A percentile compares a stretch with the other conserved stretches of the same genome.
Conservation (phyloP, 2,113 vertebrate genomes). For the Vulpes lagopus region DNA sequence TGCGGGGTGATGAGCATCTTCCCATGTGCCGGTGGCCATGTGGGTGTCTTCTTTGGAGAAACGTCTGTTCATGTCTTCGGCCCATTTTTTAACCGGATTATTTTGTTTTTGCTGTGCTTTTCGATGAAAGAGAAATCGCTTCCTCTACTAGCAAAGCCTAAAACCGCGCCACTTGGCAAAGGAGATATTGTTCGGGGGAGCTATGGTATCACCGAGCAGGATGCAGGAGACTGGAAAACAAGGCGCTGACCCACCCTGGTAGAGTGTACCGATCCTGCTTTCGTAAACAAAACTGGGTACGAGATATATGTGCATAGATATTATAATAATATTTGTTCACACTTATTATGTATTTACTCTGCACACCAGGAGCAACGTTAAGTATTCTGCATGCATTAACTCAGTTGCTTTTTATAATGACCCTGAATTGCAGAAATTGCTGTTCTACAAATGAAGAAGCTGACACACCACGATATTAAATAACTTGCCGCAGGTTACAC, state of each 20-base stretch:
- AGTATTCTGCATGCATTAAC: not conserved
- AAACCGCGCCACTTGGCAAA: not conserved
- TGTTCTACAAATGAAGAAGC: not conserved
- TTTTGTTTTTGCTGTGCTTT: too few species aligned
- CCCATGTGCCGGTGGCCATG: too few species aligned
- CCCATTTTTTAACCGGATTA: too few species aligned
- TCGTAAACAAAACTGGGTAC: not conserved
- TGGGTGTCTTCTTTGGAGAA: too few species aligned
- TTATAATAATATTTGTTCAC: not conserved
- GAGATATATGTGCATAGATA: not conserved
- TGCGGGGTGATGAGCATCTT: too few species aligned
- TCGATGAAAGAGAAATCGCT: too few species aligned
- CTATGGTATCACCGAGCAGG: not conserved
- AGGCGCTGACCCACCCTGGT: not conserved
- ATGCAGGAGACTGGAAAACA: not conserved
- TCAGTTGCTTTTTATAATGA: conserved; percentile 10
- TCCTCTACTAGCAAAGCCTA: not conserved
- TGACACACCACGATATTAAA: not conserved
- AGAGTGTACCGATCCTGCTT: not conserved
- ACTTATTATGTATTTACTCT: not conserved
- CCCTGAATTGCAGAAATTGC: not conserved
- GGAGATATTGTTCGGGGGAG: not conserved
- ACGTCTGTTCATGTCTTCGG: too few species aligned
- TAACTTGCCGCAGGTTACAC: not conserved
- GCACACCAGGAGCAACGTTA: not conserved